Conservation (phyloP, 2,888 invertebrate genomes). For the Argynnis bischoffii region DNA sequence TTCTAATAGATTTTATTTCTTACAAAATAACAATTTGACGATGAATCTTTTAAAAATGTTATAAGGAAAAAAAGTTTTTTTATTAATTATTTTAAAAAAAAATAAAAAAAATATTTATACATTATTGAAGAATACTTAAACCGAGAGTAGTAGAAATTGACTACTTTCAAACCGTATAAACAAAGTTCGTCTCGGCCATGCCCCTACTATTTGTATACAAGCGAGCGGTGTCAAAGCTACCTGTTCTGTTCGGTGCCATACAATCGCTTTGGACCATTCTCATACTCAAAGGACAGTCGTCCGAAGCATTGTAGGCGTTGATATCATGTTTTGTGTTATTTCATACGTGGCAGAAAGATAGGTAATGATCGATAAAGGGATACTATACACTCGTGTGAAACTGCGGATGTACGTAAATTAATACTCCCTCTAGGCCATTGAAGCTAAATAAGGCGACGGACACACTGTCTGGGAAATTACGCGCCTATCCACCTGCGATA, state of each 20-base stretch:
- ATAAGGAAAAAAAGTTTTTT: too few relatives aligned
- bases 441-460: conserved; percentile 44
- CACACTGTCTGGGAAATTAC: conserved; percentile 46
- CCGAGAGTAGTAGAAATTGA: background rate
- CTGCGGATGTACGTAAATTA: conserved; percentile 46
- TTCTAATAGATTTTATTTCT: too few relatives aligned
- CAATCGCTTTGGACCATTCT: conserved; percentile 14
- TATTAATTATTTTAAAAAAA: too few relatives aligned
- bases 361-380: conserved; percentile 57
- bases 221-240: conserved; percentile 1
- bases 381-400: conserved; percentile 55
- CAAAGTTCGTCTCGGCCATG: conserved; percentile 1
- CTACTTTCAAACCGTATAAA: conserved; percentile 1
- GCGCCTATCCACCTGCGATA: conserved; percentile 49
- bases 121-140: background rate
- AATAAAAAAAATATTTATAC: too few relatives aligned
- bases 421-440: conserved; percentile 47
- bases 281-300: conserved; percentile 14
- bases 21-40: too few relatives aligned
- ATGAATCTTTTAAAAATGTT: too few relatives aligned
- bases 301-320: conserved; percentile 12
- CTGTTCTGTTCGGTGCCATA: conserved; percentile 1
- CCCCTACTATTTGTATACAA: background rate
- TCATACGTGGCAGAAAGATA: conserved; percentile 24
- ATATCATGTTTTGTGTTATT: conserved; percentile 22